These are phyloP conservation scores for Drosophila insularis DNA, from an alignment of 1,140 invertebrate genomes.

Conservation along the genomic window DNA sequence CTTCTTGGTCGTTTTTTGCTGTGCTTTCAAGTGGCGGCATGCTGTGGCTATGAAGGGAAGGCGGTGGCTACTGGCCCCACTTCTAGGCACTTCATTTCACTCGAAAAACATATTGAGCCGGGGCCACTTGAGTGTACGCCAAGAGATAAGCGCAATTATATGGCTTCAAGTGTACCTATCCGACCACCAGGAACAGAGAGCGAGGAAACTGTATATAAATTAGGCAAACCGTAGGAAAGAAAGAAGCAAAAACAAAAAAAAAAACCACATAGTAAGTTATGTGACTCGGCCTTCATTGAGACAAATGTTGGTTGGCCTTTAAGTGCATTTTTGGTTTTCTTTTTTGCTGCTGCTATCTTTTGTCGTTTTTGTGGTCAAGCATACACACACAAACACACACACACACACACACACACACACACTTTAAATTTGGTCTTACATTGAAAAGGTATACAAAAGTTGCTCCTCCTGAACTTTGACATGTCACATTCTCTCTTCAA, in stretches of 20 bases:
- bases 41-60: background rate
- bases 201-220: slow-evolving; percentile 64
- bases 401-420: background rate
- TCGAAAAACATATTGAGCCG: slow-evolving; percentile 75
- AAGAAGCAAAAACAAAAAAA: slow-evolving; percentile 32
- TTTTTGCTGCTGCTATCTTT: background rate
- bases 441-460: slow-evolving; percentile 62
- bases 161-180: slow-evolving; percentile 58
- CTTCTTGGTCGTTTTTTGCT: slow-evolving; percentile 24
- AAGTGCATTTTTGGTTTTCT: slow-evolving; percentile 49
- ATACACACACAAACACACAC: background rate
- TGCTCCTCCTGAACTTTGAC: slow-evolving; percentile 46
- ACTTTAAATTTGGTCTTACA: slow-evolving; percentile 61
- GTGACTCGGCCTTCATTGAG: slow-evolving; percentile 70
- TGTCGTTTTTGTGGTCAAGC: slow-evolving; percentile 15
- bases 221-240: slow-evolving; percentile 38
- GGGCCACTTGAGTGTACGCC: slow-evolving; percentile 75
- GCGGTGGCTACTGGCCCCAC: slow-evolving; percentile 21
- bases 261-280: slow-evolving; percentile 52
- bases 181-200: slow-evolving; percentile 27
- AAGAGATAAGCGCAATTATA: slow-evolving; percentile 79
- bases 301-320: slow-evolving; percentile 67
- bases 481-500: slow-evolving; percentile 69
- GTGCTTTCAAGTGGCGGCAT: slow-evolving; percentile 22
- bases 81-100: slow-evolving; percentile 72